A percentile compares a stretch with the other conserved stretches of the same genome.
phyloP scores from a whole-genome alignment of 2,888 invertebrate species.

The Cremastobaeus sp. region DNA sequence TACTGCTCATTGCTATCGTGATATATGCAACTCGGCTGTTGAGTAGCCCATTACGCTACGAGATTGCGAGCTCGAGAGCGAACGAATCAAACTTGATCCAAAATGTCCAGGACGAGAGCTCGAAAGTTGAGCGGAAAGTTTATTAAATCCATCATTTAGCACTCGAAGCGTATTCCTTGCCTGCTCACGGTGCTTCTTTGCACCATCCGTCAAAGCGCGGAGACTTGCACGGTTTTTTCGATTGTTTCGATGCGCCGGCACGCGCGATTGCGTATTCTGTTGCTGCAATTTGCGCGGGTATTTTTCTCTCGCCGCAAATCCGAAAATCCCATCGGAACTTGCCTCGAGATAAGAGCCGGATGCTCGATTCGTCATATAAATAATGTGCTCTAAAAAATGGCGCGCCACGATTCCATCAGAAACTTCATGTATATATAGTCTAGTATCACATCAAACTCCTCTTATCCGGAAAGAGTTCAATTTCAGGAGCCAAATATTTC shows the following conservation, averaged over 20 bases:
- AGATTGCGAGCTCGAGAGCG: slow-evolving; percentile 59
- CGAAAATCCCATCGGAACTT: slow-evolving; percentile 1
- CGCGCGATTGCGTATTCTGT: too few relatives aligned
- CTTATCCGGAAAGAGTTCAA: slow-evolving; percentile 25
- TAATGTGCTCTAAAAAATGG: slow-evolving; percentile 45
- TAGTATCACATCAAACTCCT: slow-evolving; percentile 38
- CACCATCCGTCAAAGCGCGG: background rate
- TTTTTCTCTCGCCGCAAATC: slow-evolving; percentile 6
- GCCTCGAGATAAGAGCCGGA: slow-evolving; percentile 26
- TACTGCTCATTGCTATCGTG: slow-evolving; percentile 55
- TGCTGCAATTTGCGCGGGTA: background rate
- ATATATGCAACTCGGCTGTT: slow-evolving; percentile 54
- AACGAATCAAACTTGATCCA: slow-evolving; percentile 66
- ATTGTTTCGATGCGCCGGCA: too few relatives aligned
- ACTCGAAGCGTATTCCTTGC: too few relatives aligned
- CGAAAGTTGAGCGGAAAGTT: slow-evolving; percentile 25
- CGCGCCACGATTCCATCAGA: slow-evolving; percentile 36
- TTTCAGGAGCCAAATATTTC: slow-evolving; percentile 30
- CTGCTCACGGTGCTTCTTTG: background rate
- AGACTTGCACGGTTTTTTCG: too few relatives aligned
- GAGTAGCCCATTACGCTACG: slow-evolving; percentile 56
- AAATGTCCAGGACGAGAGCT: background rate
- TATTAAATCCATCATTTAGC: slow-evolving; percentile 13
- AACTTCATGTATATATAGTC: slow-evolving; percentile 20
- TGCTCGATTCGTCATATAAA: slow-evolving; percentile 41